phyloP scores from a whole-genome alignment of 1,140 invertebrate species.

The silkworm (Bombyx mori) region DNA sequence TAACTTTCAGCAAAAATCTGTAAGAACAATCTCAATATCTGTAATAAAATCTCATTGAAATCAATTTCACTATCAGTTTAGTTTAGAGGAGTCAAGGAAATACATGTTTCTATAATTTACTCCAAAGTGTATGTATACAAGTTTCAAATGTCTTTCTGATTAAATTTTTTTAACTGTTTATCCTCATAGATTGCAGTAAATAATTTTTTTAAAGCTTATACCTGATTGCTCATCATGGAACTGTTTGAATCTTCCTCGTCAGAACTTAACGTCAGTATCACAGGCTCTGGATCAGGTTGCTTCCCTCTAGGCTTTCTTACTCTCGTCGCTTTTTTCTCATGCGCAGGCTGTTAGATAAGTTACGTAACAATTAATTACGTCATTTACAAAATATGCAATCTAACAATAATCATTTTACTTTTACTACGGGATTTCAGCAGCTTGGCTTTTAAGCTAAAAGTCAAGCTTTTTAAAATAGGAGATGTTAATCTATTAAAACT shows the following conservation, averaged over 20 bases:
- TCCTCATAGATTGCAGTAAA: neutral
- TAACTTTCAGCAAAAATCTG: too few relatives aligned
- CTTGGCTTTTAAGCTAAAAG: too few relatives aligned
- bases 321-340: slow-evolving; percentile 49
- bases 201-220: slow-evolving; percentile 5
- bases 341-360: slow-evolving; percentile 7
- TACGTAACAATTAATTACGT: slow-evolving; percentile 35
- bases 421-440: too few relatives aligned
- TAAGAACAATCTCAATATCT: too few relatives aligned
- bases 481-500: too few relatives aligned
- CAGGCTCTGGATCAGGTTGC: slow-evolving; percentile 73
- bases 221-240: slow-evolving; percentile 50
- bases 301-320: slow-evolving; percentile 57
- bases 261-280: slow-evolving; percentile 76
- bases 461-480: too few relatives aligned
- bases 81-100: neutral
- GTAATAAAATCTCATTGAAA: too few relatives aligned
- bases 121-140: too few relatives aligned
- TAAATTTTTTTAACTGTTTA: neutral
- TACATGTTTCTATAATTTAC: too few relatives aligned
- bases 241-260: slow-evolving; percentile 74
- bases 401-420: too few relatives aligned
- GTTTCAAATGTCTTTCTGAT: too few relatives aligned
- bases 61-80: neutral
- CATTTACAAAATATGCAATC: too few relatives aligned